A percentile compares a stretch with the other conserved stretches of the same genome.
phyloP scores from a whole-genome alignment of 2,888 invertebrate genomes.

The Acleris emargana region DNA sequence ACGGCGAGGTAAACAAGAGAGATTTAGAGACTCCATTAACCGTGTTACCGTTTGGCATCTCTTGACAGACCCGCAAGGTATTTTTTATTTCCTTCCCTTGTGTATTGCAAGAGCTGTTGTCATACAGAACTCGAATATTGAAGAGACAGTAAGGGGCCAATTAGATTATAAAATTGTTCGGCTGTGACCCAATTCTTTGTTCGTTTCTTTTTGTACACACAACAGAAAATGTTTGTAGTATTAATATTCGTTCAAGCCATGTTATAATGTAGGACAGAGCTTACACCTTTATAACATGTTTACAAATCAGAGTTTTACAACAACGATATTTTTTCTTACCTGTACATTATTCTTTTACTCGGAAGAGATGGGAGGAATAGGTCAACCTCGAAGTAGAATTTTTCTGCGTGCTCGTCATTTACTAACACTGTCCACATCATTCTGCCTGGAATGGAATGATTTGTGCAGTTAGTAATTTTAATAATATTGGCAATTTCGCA shows the following conservation, averaged over 20 bases:
- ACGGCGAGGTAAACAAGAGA: constrained; percentile 23
- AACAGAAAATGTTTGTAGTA: too few relatives aligned
- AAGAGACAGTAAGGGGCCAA: constrained; percentile 1
- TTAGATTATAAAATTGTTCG: constrained; percentile 9
- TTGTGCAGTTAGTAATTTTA: too few relatives aligned
- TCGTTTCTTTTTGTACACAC: constrained; percentile 18
- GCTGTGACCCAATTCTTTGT: constrained; percentile 20
- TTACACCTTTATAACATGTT: too few relatives aligned
- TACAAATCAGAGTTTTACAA: too few relatives aligned
- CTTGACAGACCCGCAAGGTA: background rate
- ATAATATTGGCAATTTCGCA: too few relatives aligned
- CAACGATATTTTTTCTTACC: constrained; percentile 50
- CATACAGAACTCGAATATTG: background rate
- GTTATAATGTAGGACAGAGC: too few relatives aligned
- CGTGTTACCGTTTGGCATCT: constrained; percentile 5
- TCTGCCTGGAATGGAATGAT: constrained; percentile 56
- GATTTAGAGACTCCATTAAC: constrained; percentile 7
- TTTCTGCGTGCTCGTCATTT: constrained; percentile 73
- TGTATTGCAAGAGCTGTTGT: background rate
- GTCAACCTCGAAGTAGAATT: constrained; percentile 78
- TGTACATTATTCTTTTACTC: constrained; percentile 77
- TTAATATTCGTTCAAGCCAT: too few relatives aligned
- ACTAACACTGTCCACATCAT: constrained; percentile 83
- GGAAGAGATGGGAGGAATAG: constrained; percentile 73
- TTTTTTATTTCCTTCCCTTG: background rate